Base-by-base conservation (phyloP, 2,888 invertebrate genomes). In the Philereme transversata region DNA sequence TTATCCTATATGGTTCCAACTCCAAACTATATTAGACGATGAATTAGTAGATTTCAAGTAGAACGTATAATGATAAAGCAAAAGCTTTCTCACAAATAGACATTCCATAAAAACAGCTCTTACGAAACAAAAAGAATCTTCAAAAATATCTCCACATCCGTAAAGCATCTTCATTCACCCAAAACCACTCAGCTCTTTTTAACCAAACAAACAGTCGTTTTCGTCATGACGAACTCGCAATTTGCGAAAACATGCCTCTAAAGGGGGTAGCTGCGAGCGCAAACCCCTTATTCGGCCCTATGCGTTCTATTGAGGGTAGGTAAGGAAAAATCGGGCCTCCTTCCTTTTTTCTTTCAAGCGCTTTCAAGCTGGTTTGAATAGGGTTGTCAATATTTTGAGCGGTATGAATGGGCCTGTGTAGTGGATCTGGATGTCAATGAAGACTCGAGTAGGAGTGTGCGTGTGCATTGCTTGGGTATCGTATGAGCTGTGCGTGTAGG, bases 381-480 rank as follows among this genome's bases (percentile, higher is more conserved):
- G 81, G 86, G 87, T 82, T 87, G 90, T 90, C 90, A 90, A 90
- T 90, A 90, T 90, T 89, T 90, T 90, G 80, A 89, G 87, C 89
- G 84, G 75, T 79, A 79, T 90, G 90, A 90, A 90, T 88, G 81
- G 87, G 75, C 72, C 74, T 77, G 75, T 82, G 83, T 83, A 81
- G 84, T 82, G 77, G 86, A 84, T 86, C 86, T 85, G 77, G 86
- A 84, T 86, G 86, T 85, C 88, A 87, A 87, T 85, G 86, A 79
- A 73, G 79, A 75, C 78, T 81, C 81, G 82, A 88, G 88, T 86
- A 81, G 76, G 57, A 58, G 46, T 60, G 67, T 63, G 81, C 67
- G 74, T 68, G 77, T 78, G 84, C 88, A 87, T 72, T 84, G 57
- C 50, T 10, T 35, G 5, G 10, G 7, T 40, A 51, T 50, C 56